Conservation (phyloP, 2,113 vertebrate species). For the Apistogramma diplotaenia region DNA sequence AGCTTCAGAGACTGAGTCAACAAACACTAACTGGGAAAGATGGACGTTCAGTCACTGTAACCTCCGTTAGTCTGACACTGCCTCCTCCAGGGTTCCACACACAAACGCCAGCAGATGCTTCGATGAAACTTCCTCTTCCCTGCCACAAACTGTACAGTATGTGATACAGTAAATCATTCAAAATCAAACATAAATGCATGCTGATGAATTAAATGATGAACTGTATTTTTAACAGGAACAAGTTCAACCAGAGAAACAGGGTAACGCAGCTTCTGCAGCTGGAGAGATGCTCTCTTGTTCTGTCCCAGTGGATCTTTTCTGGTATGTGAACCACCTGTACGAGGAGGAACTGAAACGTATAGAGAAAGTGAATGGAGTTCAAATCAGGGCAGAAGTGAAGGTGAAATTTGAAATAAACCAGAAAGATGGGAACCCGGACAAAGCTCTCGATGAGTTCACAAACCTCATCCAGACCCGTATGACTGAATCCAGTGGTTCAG, state of each 20-base stretch:
- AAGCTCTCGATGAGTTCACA: constrained; percentile 7
- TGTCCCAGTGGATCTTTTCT: neutral
- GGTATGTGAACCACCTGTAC: constrained; percentile 49
- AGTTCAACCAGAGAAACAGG: accelerated
- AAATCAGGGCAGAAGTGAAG: neutral
- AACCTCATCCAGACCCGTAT: neutral
- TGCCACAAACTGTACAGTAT: neutral
- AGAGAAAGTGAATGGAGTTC: constrained; percentile 22
- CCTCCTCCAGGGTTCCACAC: accelerated
- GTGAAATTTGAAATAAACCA: constrained; percentile 9
- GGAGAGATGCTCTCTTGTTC: neutral
- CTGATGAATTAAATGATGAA: neutral
- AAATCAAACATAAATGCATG: accelerated
- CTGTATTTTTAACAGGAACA: neutral
- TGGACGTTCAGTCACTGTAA: neutral
- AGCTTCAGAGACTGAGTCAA: neutral
- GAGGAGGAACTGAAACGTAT: constrained; percentile 49
- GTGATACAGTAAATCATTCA: neutral
- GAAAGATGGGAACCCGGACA: neutral
- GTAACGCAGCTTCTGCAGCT: neutral
- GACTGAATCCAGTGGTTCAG: accelerated
- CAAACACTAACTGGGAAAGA: neutral
- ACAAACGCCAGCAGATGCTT: neutral
- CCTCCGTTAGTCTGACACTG: too few species aligned
- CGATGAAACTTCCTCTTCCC: neutral